Evolutionary conservation across 2,797 vertebrate species (phyloP).

Genomic region (Gobio occitaniae): DNA sequence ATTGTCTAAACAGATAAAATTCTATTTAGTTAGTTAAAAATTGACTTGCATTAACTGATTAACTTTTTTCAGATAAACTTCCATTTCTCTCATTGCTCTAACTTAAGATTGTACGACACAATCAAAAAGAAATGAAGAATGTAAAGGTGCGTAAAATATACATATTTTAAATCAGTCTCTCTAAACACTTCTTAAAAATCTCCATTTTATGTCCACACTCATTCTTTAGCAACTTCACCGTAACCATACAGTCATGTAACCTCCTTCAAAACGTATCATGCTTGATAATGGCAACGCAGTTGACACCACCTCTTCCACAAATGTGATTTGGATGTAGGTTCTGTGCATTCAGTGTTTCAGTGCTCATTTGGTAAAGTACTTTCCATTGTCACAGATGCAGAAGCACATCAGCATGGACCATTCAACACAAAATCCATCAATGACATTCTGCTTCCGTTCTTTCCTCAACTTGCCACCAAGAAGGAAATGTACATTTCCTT

Average conservation of each 20-base stretch:
- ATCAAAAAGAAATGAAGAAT: constrained; percentile 68
- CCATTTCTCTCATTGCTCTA: constrained; percentile 60
- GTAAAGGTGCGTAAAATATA: constrained; percentile 61
- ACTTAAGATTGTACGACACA: constrained; percentile 65
- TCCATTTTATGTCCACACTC: constrained; percentile 32
- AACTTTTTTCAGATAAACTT: constrained; percentile 27
- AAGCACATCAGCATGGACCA: constrained; percentile 21
- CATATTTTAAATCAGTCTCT: constrained; percentile 49
- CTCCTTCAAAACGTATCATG: constrained; percentile 20
- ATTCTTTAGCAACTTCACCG: constrained; percentile 47
- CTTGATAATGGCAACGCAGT: neutral
- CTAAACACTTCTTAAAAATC: constrained; percentile 39
- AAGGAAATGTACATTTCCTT: constrained; percentile 51
- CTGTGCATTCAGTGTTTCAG: constrained; percentile 31
- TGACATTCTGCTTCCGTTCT: constrained; percentile 32
- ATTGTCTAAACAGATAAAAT: constrained; percentile 28
- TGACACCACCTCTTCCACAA: constrained; percentile 15
- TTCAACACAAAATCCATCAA: constrained; percentile 12
- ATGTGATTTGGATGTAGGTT: constrained; percentile 16
- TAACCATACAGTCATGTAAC: constrained; percentile 30
- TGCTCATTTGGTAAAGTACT: constrained; percentile 43
- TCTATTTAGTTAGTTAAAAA: constrained; percentile 76
- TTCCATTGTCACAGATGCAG: constrained; percentile 12
- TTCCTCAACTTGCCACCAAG: constrained; percentile 38
- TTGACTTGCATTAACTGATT: constrained; percentile 61